phyloP scores from a whole-genome alignment of 2,888 invertebrate genomes.

The Schrankia costaestrigalis region DNA sequence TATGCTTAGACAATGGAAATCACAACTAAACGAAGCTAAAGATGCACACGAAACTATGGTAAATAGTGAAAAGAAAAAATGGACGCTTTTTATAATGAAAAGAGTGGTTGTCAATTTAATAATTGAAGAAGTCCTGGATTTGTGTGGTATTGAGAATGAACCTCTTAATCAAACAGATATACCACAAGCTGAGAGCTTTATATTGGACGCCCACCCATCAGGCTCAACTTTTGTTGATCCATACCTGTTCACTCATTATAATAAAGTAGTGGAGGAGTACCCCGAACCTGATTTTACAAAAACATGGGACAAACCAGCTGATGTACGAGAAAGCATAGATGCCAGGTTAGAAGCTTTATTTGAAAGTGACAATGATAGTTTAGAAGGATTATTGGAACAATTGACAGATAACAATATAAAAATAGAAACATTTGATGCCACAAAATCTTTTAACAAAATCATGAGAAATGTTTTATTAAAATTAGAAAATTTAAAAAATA shows the following conservation, averaged over 20 bases:
- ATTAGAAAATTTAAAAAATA: slow-evolving; percentile 54
- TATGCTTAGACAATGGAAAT: slow-evolving; percentile 63
- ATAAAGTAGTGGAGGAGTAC: slow-evolving; percentile 59
- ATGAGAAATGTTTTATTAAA: slow-evolving; percentile 43
- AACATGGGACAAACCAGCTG: slow-evolving; percentile 73
- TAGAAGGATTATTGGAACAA: slow-evolving; percentile 56
- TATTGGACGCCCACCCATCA: slow-evolving; percentile 67
- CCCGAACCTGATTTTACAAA: slow-evolving; percentile 71
- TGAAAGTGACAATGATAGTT: slow-evolving; percentile 65
- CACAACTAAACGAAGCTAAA: slow-evolving; percentile 58
- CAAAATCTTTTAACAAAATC: slow-evolving; percentile 53
- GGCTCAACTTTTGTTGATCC: slow-evolving; percentile 56
- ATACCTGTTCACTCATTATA: slow-evolving; percentile 51
- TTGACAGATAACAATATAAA: slow-evolving; percentile 68
- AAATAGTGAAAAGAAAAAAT: slow-evolving; percentile 40
- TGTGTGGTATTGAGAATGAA: slow-evolving; percentile 13
- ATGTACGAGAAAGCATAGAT: slow-evolving; percentile 67
- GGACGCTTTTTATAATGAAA: slow-evolving; percentile 54
- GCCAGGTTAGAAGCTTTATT: slow-evolving; percentile 65
- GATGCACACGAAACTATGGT: slow-evolving; percentile 41
- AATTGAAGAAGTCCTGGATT: slow-evolving; percentile 53
- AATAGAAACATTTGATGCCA: slow-evolving; percentile 60
- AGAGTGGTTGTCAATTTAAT: slow-evolving; percentile 50
- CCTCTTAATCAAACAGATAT: neutral
- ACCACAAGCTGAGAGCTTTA: slow-evolving; percentile 55